Percentiles rank a stretch among this genome's conserved stretches.
phyloP scores from a whole-genome alignment of 2,113 vertebrate species.

The Thalassoma bifasciatum region DNA sequence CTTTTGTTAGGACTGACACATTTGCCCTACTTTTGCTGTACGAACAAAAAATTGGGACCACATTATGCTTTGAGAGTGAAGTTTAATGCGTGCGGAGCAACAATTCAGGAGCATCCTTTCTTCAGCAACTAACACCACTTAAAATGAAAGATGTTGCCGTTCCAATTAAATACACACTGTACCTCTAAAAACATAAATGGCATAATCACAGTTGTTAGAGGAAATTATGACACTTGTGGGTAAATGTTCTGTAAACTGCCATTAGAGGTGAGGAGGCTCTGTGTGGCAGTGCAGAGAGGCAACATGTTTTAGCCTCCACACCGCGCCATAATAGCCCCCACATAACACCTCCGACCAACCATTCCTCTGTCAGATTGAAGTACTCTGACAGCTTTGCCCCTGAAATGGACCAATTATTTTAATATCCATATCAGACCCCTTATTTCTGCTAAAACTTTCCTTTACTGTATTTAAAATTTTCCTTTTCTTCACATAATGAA shows the following conservation, averaged over 20 bases:
- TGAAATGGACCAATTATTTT: constrained; percentile 66
- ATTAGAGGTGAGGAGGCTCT: constrained; percentile 74
- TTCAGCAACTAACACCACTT: constrained; percentile 66
- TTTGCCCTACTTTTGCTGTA: constrained; percentile 59
- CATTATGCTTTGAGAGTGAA: constrained; percentile 57
- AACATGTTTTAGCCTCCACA: constrained; percentile 60
- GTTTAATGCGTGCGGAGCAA: constrained; percentile 42
- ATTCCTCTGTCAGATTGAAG: constrained; percentile 68
- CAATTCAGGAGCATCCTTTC: constrained; percentile 68
- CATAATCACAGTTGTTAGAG: constrained; percentile 82
- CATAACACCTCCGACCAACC: constrained; percentile 63
- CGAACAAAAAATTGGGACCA: constrained; percentile 55
- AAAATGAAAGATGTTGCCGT: constrained; percentile 55
- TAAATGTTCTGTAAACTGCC: constrained; percentile 77
- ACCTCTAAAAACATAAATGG: constrained; percentile 70
- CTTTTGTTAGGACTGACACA: constrained; percentile 65
- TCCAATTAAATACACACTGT: constrained; percentile 70
- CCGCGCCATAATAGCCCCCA: constrained; percentile 76
- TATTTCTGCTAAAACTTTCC: constrained; percentile 45
- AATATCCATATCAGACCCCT: constrained; percentile 37
- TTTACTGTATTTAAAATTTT: neutral
- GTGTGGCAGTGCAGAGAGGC: constrained; percentile 58
- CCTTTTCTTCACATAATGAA: neutral
- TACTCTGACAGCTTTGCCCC: constrained; percentile 60
- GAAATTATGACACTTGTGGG: constrained; percentile 79